Conservation (phyloP, 2,888 invertebrate genomes). For the Xiphydria camelus region DNA sequence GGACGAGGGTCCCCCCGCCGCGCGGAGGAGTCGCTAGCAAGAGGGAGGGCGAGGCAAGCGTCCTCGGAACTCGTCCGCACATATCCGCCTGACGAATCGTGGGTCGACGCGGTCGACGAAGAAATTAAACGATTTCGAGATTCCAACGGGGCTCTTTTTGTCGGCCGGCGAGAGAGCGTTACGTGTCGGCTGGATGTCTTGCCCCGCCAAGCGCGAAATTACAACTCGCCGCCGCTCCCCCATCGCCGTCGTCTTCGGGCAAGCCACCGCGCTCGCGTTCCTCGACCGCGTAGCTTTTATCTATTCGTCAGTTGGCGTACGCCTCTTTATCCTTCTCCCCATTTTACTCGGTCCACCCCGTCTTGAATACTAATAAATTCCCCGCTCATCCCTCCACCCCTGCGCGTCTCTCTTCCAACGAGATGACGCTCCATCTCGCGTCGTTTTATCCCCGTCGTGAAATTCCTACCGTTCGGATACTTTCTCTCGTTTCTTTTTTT, state of each 20-base stretch:
- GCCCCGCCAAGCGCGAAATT: slow-evolving; percentile 35
- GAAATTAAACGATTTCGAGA: slow-evolving; percentile 26
- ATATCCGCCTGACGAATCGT: background rate
- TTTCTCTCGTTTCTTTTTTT: too few relatives aligned
- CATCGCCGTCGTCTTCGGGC: slow-evolving; percentile 11
- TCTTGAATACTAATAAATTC: too few relatives aligned
- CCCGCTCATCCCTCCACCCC: too few relatives aligned
- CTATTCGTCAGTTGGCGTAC: background rate
- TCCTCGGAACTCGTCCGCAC: background rate
- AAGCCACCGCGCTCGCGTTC: slow-evolving; percentile 11
- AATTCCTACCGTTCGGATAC: too few relatives aligned
- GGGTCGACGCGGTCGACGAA: too few relatives aligned
- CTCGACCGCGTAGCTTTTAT: slow-evolving; percentile 13
- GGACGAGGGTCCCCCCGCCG: too few relatives aligned
- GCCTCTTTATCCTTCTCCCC: too few relatives aligned
- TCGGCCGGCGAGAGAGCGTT: background rate
- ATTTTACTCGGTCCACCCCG: too few relatives aligned
- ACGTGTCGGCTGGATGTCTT: slow-evolving; percentile 12
- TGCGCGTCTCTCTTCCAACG: too few relatives aligned
- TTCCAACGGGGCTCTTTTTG: slow-evolving; percentile 1
- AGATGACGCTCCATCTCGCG: too few relatives aligned
- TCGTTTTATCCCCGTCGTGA: too few relatives aligned
- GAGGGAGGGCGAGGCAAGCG: background rate
- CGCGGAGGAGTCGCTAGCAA: too few relatives aligned
- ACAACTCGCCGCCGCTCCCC: slow-evolving; percentile 23